Conservation (phyloP, 2,888 invertebrate species). For the Caenorhabditis sulstoni region DNA sequence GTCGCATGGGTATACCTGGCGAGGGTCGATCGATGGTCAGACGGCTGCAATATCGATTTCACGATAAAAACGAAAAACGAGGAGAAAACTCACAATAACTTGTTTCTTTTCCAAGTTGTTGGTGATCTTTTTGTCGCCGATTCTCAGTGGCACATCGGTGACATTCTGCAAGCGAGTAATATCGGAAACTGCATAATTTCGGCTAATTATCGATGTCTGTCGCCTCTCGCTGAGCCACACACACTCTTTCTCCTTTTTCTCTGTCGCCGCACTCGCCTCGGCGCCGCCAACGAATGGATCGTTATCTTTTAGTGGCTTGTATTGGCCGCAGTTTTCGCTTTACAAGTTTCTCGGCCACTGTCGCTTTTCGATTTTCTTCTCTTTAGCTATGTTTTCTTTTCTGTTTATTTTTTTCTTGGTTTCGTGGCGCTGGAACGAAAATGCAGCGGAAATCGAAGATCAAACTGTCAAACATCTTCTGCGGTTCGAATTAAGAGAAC, state of each 20-base stretch:
- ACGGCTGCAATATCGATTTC: slow-evolving; percentile 86
- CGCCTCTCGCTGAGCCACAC: not conserved
- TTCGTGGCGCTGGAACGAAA: not conserved
- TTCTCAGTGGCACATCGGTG: slow-evolving; percentile 94
- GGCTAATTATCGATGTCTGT: slow-evolving; percentile 14
- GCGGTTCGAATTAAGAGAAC: not conserved
- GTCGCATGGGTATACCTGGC: slow-evolving; percentile 95
- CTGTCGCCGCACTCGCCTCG: not conserved
- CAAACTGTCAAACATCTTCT: not conserved
- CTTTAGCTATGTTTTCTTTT: not conserved
- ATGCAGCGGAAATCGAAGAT: slow-evolving; percentile 3
- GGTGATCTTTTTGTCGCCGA: slow-evolving; percentile 88
- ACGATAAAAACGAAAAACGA: not conserved
- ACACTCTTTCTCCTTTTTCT: not conserved
- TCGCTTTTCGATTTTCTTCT: not conserved
- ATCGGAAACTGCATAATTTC: slow-evolving; percentile 14
- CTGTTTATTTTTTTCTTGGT: not conserved
- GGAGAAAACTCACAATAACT: slow-evolving; percentile 84
- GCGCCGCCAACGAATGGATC: slow-evolving; percentile 4
- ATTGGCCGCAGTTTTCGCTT: slow-evolving; percentile 18
- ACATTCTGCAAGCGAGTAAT: slow-evolving; percentile 40
- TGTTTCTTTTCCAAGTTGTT: slow-evolving; percentile 84
- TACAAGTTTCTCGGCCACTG: slow-evolving; percentile 21
- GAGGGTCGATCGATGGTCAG: slow-evolving; percentile 90
- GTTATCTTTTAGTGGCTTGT: slow-evolving; percentile 28